Base-by-base conservation (phyloP, 2,888 invertebrate genomes). In the Lasius platythorax region DNA sequence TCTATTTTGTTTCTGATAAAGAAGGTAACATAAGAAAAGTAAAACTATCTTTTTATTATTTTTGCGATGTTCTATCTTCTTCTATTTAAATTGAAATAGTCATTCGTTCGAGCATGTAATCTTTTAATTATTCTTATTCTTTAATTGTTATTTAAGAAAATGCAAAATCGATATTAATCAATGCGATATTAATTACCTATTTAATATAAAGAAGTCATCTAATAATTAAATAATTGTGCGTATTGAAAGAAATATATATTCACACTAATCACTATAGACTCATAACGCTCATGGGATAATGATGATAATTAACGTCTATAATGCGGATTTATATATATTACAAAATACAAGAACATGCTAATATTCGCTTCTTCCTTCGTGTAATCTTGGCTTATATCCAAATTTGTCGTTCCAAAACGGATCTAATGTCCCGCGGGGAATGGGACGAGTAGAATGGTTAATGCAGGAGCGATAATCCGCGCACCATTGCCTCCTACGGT, bases 371-470 rank as follows among this genome's bases (percentile, higher is more conserved):
- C 81, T 82, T 86, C 78, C 89, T 53, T 87, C 67, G 33, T 40
- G 82, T 82, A 90, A 89, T 91, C 89, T 90, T 90, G 89, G 89
- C 88, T 85, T 84, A 88, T 85, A 89, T 90, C 91, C 85, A 81
- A 85, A 56, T 68, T 84, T 63, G 56, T 11, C 15, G 37, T 74
- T 63, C 23, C 46, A 56, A 58, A 82, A 63, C 46, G 63, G 53
- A 81, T 81, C 56, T 68, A 58, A 78, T 67, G 82, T 85, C 18
- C 82, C 72, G 30, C 28, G 53, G 46, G 68, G 61, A 33, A 68
- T n/a, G 79, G 18, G 67, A 56, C 61, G 72, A 28, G 37, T 76
- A 67, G 89, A 91, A 89, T 88, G 88, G 90, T 88, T 90, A 90
- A 90, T 89, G 88, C 81, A 82, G 85, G 86, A 84, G 82, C 70